Base-by-base conservation (phyloP, 2,888 invertebrate species). In the Prosapia bicincta region DNA sequence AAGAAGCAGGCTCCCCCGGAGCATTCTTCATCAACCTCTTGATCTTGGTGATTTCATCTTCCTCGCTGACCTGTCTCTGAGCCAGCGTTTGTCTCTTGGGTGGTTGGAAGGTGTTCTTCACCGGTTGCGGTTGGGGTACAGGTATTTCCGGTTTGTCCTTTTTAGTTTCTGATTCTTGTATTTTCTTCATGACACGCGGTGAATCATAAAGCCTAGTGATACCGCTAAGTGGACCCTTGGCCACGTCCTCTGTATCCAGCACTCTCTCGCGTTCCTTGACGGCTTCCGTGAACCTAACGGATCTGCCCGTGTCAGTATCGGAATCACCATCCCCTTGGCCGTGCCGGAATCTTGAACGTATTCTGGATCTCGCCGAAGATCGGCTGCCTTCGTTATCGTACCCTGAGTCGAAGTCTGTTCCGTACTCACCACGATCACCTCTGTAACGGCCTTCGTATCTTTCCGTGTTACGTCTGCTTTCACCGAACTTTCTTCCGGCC, bases 211-310 rank as follows among this genome's bases (percentile, higher is more conserved):
- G 86, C 65, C 96, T 89, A 78, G 93, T 94, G 82, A 97, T 95
- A 74, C 97, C 97, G 85, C 96, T 96, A 1, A 97, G 87, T 6
- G 96, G 96, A 1, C 87, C 82, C 74, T 81, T 81, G 6, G 95
- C 93, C 0, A 94, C 95, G 83, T 96, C 96, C 86, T 97, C 96
- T 7, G 96, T 96, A 83, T 96, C 96, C 76, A 93, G 86, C 0
- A 96, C 93, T 32, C 89, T 87, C 82, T 92, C 92, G 80, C 94
- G 87, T 69, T 80, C 79, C 72, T 73, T 78, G 69, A 15, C 80
- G 10, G 86, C 84, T 69, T 78, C 87, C 85, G 75, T 88, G 85
- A 76, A 76, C n/a, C 76, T 65, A 25, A 76, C 65, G 85, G 86
- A 79, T 88, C 88, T 76, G 15, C 71, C 78, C 85, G 75, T 88